phyloP scores from a whole-genome alignment of 2,888 invertebrate species.

The Psylliodes chrysocephalus region DNA sequence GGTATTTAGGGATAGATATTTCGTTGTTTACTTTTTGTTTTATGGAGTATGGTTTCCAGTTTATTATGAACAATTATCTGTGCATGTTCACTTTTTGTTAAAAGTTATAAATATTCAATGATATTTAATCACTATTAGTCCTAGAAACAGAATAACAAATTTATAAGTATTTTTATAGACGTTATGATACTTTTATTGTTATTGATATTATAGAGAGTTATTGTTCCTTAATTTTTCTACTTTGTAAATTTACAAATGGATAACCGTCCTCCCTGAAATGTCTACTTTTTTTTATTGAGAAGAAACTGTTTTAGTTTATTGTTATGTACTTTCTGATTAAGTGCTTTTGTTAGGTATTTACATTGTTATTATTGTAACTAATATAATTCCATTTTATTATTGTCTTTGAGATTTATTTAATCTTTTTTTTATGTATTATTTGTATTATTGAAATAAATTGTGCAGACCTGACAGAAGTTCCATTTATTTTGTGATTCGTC shows the following conservation, averaged over 20 bases:
- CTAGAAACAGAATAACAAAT: background rate
- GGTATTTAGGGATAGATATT: conserved; percentile 46
- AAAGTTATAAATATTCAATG: background rate
- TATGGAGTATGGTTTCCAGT: conserved; percentile 6
- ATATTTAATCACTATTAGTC: background rate
- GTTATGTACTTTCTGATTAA: conserved; percentile 13
- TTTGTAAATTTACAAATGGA: no score
- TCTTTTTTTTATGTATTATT: conserved; percentile 26
- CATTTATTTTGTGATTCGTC: conserved; percentile 15
- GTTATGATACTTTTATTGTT: no score
- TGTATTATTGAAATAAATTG: conserved; percentile 34
- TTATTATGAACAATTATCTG: background rate
- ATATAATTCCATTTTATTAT: conserved; percentile 18
- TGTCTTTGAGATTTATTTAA: conserved; percentile 18
- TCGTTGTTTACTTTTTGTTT: background rate
- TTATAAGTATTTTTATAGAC: no score
- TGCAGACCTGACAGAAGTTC: conserved; percentile 22
- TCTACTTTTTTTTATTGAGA: background rate
- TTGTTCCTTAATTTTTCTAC: no score
- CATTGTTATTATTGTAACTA: conserved; percentile 28
- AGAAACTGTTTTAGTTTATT: conserved; percentile 1
- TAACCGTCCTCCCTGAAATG: background rate
- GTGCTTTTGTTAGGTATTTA: conserved; percentile 24
- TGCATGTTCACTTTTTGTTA: background rate
- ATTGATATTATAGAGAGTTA: no score